These are phyloP conservation scores for Branchinecta lindahli DNA, from an alignment of 1,140 invertebrate species.

Conservation along the genomic window DNA sequence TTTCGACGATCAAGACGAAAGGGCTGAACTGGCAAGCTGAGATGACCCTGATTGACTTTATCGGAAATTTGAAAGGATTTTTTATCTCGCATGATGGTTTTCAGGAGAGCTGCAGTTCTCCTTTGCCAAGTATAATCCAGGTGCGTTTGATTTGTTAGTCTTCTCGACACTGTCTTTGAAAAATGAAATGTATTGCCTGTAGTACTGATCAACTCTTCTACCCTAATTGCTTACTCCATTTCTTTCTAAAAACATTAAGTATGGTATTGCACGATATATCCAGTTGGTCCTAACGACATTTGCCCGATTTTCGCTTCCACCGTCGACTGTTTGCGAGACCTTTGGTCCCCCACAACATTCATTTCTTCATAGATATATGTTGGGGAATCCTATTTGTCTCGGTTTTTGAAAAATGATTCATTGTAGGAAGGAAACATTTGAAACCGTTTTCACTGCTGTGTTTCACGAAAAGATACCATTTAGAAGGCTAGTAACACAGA, in stretches of 20 bases:
- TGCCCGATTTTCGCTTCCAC: constrained; percentile 42
- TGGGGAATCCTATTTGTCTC: constrained; percentile 21
- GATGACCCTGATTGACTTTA: constrained; percentile 10
- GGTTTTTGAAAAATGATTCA: no score
- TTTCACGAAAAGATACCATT: no score
- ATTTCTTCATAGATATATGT: constrained; percentile 39
- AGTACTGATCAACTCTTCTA: not conserved
- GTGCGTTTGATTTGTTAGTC: not conserved
- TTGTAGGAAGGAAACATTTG: no score
- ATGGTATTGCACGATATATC: constrained; percentile 48
- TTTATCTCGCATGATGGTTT: constrained; percentile 9
- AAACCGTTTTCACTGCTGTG: no score
- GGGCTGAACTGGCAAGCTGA: not conserved
- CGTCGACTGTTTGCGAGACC: no score
- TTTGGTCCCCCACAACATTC: constrained; percentile 44
- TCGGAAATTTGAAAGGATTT: constrained; percentile 10
- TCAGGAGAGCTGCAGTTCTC: constrained; percentile 17
- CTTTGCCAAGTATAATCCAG: constrained; percentile 19
- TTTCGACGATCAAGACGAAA: not conserved
- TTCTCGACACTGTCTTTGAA: no score
- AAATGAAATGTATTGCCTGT: no score
- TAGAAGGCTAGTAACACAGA: no score
- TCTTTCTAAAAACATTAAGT: constrained; percentile 39
- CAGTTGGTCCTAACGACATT: constrained; percentile 44
- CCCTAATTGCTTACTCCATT: constrained; percentile 17